These are phyloP conservation scores for Verasper variegatus DNA, from an alignment of 2,113 vertebrate species.

Conservation along the genomic window DNA sequence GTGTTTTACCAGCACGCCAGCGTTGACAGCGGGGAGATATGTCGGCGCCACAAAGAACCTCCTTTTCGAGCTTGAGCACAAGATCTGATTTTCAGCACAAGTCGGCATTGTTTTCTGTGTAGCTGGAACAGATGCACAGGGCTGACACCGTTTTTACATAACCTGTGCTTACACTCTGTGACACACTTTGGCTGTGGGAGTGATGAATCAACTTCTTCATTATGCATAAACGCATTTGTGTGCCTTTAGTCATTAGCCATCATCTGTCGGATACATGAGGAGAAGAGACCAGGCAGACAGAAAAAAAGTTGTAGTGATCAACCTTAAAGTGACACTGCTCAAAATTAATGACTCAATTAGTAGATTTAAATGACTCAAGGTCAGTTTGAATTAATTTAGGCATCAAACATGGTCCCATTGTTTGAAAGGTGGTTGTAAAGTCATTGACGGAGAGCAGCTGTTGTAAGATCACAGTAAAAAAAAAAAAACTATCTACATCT, in stretches of 20 bases:
- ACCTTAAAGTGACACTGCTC: background rate
- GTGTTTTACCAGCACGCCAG: slow-evolving; percentile 60
- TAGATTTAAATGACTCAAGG: background rate
- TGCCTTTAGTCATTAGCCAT: slow-evolving; percentile 22
- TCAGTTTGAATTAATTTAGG: background rate
- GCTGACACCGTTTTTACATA: slow-evolving; percentile 55
- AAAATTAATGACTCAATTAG: background rate
- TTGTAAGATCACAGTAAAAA: background rate
- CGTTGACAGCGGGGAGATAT: slow-evolving; percentile 63
- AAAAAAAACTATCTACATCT: background rate
- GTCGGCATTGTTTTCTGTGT: slow-evolving; percentile 48
- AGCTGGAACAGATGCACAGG: slow-evolving; percentile 42
- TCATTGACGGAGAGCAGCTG: background rate
- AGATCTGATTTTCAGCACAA: slow-evolving; percentile 48
- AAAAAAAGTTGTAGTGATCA: background rate
- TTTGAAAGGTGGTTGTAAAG: slow-evolving; percentile 8
- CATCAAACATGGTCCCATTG: background rate
- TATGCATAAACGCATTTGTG: slow-evolving; percentile 15
- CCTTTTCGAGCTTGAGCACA: slow-evolving; percentile 47
- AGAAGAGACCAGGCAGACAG: background rate
- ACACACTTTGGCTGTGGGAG: slow-evolving; percentile 30
- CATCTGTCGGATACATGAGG: slow-evolving; percentile 2
- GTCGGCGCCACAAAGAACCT: slow-evolving; percentile 52
- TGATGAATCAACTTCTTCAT: slow-evolving; percentile 25
- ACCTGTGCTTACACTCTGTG: slow-evolving; percentile 28